phyloP scores from a whole-genome alignment of 2,113 vertebrate species.

The Anoplopoma fimbria region DNA sequence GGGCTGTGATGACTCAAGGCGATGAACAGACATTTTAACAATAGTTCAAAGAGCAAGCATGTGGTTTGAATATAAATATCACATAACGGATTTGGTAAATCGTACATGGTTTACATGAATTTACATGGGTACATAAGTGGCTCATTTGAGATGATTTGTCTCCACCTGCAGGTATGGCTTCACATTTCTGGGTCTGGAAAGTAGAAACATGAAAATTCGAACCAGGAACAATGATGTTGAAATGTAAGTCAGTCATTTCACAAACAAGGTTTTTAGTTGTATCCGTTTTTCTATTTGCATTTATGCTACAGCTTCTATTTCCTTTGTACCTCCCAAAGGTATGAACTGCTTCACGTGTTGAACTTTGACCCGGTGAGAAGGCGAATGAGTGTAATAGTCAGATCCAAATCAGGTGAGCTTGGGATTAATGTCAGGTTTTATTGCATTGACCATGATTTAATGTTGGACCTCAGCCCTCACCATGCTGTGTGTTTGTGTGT shows the following conservation, averaged over 20 bases:
- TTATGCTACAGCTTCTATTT: neutral
- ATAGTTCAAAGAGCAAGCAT: neutral
- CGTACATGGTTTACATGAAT: neutral
- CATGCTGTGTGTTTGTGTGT: neutral
- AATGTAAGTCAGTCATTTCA: constrained; percentile 85
- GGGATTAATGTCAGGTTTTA: neutral
- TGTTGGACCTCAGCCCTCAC: neutral
- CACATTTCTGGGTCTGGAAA: constrained; percentile 93
- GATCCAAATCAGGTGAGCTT: constrained; percentile 85
- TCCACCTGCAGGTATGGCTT: constrained; percentile 92
- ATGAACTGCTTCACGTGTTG: constrained; percentile 93
- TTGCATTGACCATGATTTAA: neutral
- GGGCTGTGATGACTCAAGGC: neutral
- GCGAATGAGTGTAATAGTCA: constrained; percentile 98
- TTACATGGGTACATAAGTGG: neutral
- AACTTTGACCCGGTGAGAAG: constrained; percentile 95
- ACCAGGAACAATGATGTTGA: constrained; percentile 92
- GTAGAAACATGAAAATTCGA: constrained; percentile 89
- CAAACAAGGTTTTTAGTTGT: neutral
- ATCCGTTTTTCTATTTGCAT: neutral
- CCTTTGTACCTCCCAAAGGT: constrained; percentile 78
- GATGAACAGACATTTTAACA: neutral
- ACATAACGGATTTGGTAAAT: neutral
- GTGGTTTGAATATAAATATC: neutral
- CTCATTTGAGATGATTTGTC: constrained; percentile 73